Percentiles rank a stretch among this genome's conserved stretches.
These are phyloP conservation scores for Parascotia fuliginaria DNA, from an alignment of 2,888 invertebrate genomes.

Conservation along the genomic window DNA sequence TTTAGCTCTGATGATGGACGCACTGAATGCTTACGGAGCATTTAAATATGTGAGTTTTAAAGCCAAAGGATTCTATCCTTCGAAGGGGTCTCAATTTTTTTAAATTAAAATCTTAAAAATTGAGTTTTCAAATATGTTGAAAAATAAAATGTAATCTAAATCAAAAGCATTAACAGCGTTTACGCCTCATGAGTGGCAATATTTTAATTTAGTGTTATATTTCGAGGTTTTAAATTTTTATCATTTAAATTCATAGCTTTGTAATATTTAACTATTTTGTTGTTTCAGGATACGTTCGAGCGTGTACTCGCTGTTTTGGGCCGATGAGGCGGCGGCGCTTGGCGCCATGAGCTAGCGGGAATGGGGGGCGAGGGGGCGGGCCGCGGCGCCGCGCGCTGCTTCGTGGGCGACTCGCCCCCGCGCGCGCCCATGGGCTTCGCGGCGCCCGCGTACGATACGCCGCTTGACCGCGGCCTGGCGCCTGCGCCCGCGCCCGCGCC, in stretches of 20 bases:
- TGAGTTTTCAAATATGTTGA: too few relatives aligned
- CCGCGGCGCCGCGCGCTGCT: slow-evolving; percentile 87
- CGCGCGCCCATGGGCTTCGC: slow-evolving; percentile 85
- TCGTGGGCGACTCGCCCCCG: slow-evolving; percentile 87
- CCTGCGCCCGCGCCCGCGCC: slow-evolving; percentile 77
- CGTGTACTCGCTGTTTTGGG: slow-evolving; percentile 61
- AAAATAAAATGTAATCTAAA: too few relatives aligned
- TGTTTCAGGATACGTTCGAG: slow-evolving; percentile 32
- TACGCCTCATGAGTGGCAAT: too few relatives aligned
- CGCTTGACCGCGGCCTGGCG: slow-evolving; percentile 81
- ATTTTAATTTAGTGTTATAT: too few relatives aligned
- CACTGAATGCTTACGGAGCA: too few relatives aligned
- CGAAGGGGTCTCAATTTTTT: too few relatives aligned
- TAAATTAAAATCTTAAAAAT: too few relatives aligned
- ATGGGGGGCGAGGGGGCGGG: slow-evolving; percentile 88
- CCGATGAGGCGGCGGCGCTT: slow-evolving; percentile 68
- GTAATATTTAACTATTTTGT: not conserved
- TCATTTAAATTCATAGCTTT: not conserved
- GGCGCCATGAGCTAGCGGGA: slow-evolving; percentile 82
- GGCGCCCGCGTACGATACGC: slow-evolving; percentile 86
- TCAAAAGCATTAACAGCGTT: too few relatives aligned
- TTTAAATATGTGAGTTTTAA: too few relatives aligned
- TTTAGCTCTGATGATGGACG: too few relatives aligned
- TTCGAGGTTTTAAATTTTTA: too few relatives aligned
- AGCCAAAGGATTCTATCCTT: too few relatives aligned